These are phyloP conservation scores for Mormoops blainvillei DNA, from an alignment of 2,113 vertebrate genomes.

Conservation along the genomic window DNA sequence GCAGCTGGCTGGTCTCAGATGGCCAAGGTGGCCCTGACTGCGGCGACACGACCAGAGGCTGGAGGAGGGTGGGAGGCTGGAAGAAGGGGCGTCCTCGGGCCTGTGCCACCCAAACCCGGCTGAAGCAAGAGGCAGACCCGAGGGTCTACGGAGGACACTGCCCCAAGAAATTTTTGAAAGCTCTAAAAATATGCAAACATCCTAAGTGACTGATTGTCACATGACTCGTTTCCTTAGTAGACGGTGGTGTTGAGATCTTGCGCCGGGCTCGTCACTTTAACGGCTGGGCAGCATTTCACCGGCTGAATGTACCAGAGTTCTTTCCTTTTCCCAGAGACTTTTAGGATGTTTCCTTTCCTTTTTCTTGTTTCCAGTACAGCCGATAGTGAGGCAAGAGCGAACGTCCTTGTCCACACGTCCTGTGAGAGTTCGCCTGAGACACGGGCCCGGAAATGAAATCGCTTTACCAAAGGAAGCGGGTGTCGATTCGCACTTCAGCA, in stretches of 20 bases:
- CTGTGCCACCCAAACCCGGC: background rate
- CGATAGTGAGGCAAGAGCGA: background rate
- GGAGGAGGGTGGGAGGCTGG: background rate
- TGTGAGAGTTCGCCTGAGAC: background rate
- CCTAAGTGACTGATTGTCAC: too few relatives aligned
- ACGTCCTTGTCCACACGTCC: rapidly evolving
- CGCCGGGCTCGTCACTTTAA: background rate
- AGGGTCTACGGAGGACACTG: background rate
- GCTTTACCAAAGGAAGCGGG: too few relatives aligned
- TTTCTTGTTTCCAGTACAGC: background rate
- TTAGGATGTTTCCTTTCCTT: background rate
- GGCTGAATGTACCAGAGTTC: background rate
- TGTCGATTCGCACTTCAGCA: background rate
- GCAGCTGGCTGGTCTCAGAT: too few relatives aligned
- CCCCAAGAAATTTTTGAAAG: background rate
- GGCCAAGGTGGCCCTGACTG: background rate
- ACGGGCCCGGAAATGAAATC: background rate
- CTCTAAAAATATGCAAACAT: background rate
- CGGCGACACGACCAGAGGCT: too few relatives aligned
- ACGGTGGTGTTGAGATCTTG: rapidly evolving
- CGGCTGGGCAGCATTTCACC: background rate
- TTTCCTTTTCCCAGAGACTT: background rate
- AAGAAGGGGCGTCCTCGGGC: background rate
- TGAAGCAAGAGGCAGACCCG: background rate
- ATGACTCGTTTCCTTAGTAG: background rate